Conservation (phyloP, 2,797 vertebrate species). For the Macropus fuliginosus region DNA sequence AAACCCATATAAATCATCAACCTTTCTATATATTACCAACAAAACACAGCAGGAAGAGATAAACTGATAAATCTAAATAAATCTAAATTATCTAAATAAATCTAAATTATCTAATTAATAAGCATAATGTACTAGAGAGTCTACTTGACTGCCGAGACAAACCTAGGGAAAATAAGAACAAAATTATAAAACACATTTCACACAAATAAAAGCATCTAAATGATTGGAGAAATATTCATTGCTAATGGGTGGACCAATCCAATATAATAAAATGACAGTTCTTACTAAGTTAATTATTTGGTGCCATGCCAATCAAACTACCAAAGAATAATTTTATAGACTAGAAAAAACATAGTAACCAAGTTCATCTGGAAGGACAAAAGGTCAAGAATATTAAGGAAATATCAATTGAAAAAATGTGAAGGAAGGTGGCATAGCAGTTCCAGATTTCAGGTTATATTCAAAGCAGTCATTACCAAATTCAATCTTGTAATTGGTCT, state of each 20-base stretch:
- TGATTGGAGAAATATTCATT: neutral
- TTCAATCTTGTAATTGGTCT: neutral
- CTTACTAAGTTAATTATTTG: neutral
- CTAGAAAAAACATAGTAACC: neutral
- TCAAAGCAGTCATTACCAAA: neutral
- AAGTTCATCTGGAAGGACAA: neutral
- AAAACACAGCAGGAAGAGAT: neutral
- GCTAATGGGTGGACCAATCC: neutral
- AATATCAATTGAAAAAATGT: neutral
- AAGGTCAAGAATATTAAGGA: neutral
- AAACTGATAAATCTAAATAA: neutral
- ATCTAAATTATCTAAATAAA: no score
- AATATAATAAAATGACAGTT: neutral
- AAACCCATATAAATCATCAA: no score
- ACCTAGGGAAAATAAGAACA: neutral
- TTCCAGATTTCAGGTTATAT: neutral
- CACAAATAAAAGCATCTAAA: neutral
- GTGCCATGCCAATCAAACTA: neutral
- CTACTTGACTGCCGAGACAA: neutral
- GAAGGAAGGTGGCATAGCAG: neutral
- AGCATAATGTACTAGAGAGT: neutral
- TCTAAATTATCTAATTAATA: no score
- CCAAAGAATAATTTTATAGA: neutral
- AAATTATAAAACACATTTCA: neutral
- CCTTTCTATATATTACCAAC: no score